A percentile compares a stretch with the other conserved stretches of the same genome.
phyloP scores from a whole-genome alignment of 2,113 vertebrate species.

The Cyrtonyx montezumae region DNA sequence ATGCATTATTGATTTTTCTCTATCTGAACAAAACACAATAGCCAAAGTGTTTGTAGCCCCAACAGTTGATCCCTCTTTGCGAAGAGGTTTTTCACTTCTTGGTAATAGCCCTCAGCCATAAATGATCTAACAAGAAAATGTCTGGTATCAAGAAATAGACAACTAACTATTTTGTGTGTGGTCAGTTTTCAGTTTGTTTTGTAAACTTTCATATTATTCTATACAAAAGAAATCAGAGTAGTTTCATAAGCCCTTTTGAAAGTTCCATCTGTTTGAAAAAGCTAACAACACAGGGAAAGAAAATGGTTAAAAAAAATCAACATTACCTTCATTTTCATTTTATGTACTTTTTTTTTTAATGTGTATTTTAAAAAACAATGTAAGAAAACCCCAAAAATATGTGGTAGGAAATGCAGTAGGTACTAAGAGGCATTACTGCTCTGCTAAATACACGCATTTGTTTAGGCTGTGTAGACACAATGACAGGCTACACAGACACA shows the following conservation, averaged over 20 bases:
- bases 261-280: neutral
- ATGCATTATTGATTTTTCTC: accelerated
- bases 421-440: neutral
- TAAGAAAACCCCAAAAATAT: neutral
- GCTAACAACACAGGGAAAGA: neutral
- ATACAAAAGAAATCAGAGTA: neutral
- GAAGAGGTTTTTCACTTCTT: accelerated
- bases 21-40: neutral
- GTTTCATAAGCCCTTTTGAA: neutral
- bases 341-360: neutral
- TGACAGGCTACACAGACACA: neutral
- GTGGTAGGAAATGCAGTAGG: neutral
- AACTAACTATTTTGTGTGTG: too few relatives aligned
- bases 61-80: neutral
- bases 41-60: neutral
- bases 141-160: neutral
- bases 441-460: neutral
- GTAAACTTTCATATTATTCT: neutral
- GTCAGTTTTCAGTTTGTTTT: neutral
- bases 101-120: neutral
- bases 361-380: neutral
- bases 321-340: neutral
- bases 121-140: neutral
- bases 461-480: neutral
- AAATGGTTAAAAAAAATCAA: neutral